Base-by-base conservation (phyloP, 2,888 invertebrate genomes). In the Erynnis tages region DNA sequence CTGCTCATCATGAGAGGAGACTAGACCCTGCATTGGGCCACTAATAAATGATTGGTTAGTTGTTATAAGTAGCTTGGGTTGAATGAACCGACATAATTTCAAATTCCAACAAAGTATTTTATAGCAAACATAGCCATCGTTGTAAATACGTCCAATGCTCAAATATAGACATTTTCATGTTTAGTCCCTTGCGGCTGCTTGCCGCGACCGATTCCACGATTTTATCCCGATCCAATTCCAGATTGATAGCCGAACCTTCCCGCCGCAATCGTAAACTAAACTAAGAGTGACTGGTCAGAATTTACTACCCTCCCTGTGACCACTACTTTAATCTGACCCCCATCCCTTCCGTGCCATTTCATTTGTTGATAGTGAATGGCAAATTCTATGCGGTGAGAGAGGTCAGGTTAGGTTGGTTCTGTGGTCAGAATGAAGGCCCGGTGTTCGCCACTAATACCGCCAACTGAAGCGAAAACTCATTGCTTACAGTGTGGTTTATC, bases 191-290 rank as follows among this genome's bases (percentile, higher is more conserved):
- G 17, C 27, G 23, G 1, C 7, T 17, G 21, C 1, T 17, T 29
- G n/a, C 29, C 16, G n/a, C 27, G 13, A 27, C 10, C 27, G 29
- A 38, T 4, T 21, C 21, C 16, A 4, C 32, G 8, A 5, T 34
- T 34, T 34, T 8, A 34, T 34, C 32, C 32, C 10, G 4, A 50
- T 30, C 3, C 16, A 10, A 44, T 37, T 21, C 40, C 5, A 38
- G 45, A 46, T 46, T 45, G 44, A 53, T 45, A 30, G 21, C 17
- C 32, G 23, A 29, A 29, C 29, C 30, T 17, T 17, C 57, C 56
- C 48, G 56, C 64, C 64, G 50, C 70, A 69, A 66, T 70, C 68
- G 67, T 73, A 72, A 71, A 71, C 65, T 65, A 58, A 58, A 57
- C 52, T 57, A 27, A 55, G 58, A 64, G 58, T 63, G 69, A 66